Percentiles rank a stretch among this genome's conserved stretches.
Evolutionary conservation across 2,888 invertebrate genomes (phyloP).

Genomic region (Thecophora atra): DNA sequence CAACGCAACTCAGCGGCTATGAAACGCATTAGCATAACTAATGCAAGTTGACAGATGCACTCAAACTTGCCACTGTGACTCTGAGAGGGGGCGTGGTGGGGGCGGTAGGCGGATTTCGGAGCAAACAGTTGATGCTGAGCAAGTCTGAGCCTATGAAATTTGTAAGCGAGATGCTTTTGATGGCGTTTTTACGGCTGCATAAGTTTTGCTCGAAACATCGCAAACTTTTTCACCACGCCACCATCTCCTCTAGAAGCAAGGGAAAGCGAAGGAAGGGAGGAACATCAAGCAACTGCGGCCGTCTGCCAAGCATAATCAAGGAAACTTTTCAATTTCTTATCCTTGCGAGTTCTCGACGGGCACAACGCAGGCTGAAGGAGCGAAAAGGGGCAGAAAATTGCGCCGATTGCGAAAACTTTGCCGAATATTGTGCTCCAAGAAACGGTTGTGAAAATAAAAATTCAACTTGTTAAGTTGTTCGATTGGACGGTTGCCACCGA

Average conservation of each 20-base stretch:
- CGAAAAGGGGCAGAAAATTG: slow-evolving; percentile 13
- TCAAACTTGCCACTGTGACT: background rate
- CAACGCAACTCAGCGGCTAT: slow-evolving; percentile 18
- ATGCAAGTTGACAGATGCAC: slow-evolving; percentile 35
- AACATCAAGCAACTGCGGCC: background rate
- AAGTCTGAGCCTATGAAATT: slow-evolving; percentile 18
- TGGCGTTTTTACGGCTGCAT: slow-evolving; percentile 28
- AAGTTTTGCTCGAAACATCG: slow-evolving; percentile 15
- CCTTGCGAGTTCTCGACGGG: background rate
- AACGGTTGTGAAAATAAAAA: background rate
- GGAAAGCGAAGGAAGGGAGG: too few relatives aligned
- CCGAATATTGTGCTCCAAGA: slow-evolving; percentile 15
- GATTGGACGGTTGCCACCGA: too few relatives aligned
- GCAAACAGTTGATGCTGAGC: background rate
- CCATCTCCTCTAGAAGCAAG: background rate
- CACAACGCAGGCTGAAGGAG: background rate
- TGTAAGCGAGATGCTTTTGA: slow-evolving; percentile 13
- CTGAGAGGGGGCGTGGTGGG: background rate
- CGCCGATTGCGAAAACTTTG: slow-evolving; percentile 27
- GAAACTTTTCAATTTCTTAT: slow-evolving; percentile 27
- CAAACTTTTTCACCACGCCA: slow-evolving; percentile 6
- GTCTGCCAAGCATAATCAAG: slow-evolving; percentile 29
- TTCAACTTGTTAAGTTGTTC: too few relatives aligned
- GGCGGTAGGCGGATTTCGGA: background rate
- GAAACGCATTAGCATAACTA: slow-evolving; percentile 30